Percentiles rank a stretch among this genome's conserved stretches.
phyloP scores from a whole-genome alignment of 92 coral and sea anemone species.

The Blastomussa wellsi region DNA sequence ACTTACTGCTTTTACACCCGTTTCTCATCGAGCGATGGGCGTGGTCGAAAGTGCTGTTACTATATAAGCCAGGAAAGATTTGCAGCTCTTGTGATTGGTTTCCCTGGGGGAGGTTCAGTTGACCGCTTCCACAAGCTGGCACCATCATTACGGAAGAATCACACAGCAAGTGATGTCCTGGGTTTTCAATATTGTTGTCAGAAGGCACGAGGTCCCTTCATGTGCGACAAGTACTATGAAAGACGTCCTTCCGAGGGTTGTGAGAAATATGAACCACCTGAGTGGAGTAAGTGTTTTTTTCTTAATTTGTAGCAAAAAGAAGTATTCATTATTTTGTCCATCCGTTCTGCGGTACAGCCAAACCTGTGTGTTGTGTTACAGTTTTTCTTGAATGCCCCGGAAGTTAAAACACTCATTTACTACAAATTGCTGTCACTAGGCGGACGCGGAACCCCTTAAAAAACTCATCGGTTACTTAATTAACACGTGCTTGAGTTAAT shows the following conservation, averaged over 20 bases:
- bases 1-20: slow-evolving; percentile 29
- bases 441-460: no score
- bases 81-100: slow-evolving; percentile 24
- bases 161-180: slow-evolving; percentile 20
- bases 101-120: slow-evolving; percentile 26
- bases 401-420: no score
- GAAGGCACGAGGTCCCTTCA: not conserved
- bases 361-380: no score
- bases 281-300: slow-evolving; percentile 35
- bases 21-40: not conserved
- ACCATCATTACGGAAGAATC: not conserved
- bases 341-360: no score
- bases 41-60: slow-evolving; percentile 38
- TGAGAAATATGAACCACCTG: slow-evolving; percentile 43
- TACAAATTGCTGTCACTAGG: no score
- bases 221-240: slow-evolving; percentile 41
- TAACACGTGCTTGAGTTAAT: no score
- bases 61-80: not conserved
- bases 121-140: slow-evolving; percentile 16
- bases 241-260: slow-evolving; percentile 53
- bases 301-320: no score
- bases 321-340: not conserved
- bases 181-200: slow-evolving; percentile 49
- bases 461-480: no score
- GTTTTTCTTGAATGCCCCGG: no score